Percentiles rank a stretch among this genome's conserved stretches.
Conservation (phyloP, 2,888 invertebrate genomes). For the Anodontia alba region DNA sequence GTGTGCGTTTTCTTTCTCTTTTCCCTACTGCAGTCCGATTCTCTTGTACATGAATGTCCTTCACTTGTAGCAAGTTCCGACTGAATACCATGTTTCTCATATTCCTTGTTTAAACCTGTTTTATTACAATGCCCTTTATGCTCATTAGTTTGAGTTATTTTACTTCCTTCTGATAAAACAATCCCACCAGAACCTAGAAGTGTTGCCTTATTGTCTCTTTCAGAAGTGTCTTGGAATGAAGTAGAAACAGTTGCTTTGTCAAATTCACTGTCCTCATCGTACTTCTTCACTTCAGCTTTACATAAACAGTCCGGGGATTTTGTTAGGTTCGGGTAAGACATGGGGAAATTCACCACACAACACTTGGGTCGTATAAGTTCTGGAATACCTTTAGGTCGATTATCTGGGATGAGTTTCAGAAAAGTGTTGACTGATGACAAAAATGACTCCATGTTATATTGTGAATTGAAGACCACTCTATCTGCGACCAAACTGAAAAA, state of each 20-base stretch:
- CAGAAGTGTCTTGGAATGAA: not conserved
- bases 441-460: slow-evolving; percentile 90
- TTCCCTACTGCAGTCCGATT: not conserved
- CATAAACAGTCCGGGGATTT: not conserved
- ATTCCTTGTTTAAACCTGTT: not conserved
- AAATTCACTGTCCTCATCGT: not conserved
- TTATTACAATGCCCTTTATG: too few species aligned
- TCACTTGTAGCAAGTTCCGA: too few species aligned
- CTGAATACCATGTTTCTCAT: not conserved
- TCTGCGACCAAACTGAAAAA: slow-evolving; percentile 89
- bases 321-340: slow-evolving; percentile 75
- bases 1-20: not conserved
- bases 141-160: too few species aligned
- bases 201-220: too few species aligned
- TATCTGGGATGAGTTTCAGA: slow-evolving; percentile 89
- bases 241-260: not conserved
- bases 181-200: not conserved
- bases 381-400: slow-evolving; percentile 87
- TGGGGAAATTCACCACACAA: slow-evolving; percentile 88
- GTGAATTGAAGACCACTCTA: slow-evolving; percentile 89
- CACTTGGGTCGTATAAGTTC: slow-evolving; percentile 88
- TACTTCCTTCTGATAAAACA: not conserved
- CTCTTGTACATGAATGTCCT: too few species aligned
- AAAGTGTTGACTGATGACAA: slow-evolving; percentile 87
- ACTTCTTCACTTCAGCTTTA: not conserved